Conservation (phyloP, 2,797 vertebrate species). For the Petrocephalus schoutedeni region DNA sequence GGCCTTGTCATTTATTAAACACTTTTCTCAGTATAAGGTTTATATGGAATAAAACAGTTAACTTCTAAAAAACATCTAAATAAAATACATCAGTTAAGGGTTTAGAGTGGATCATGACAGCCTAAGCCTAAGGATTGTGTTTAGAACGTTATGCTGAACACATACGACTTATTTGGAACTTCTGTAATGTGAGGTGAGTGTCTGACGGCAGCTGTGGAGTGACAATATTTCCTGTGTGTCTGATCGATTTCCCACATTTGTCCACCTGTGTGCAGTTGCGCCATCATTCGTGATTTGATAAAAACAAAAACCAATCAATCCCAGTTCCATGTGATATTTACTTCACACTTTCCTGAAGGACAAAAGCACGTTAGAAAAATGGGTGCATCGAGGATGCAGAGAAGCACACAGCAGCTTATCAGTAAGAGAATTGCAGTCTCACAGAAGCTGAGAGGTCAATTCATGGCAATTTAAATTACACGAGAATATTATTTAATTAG, state of each 20-base stretch:
- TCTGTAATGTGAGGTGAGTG: not conserved
- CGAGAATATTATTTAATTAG: not conserved
- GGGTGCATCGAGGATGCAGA: not conserved
- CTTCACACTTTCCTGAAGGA: not conserved
- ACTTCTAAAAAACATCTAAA: not conserved
- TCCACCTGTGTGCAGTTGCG: conserved; percentile 5
- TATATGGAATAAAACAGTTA: not conserved
- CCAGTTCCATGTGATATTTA: conserved; percentile 24
- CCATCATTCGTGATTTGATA: conserved; percentile 26
- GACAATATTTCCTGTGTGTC: not conserved
- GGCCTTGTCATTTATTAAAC: not conserved
- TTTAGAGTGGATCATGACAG: not conserved
- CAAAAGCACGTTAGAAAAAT: not conserved
- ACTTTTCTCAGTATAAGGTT: not conserved
- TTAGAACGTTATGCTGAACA: not conserved
- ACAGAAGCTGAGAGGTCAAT: not conserved
- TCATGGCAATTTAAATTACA: not conserved
- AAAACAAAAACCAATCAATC: conserved; percentile 21
- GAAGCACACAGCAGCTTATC: conserved; percentile 40
- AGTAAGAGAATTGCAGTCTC: too few species aligned
- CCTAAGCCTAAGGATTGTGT: not conserved
- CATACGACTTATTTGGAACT: not conserved
- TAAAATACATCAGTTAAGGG: not conserved
- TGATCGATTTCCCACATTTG: conserved; percentile 8
- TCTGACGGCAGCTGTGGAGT: not conserved